Evolutionary conservation across 2,797 vertebrate genomes (phyloP).

Genomic region (Phalloptychus januarius): DNA sequence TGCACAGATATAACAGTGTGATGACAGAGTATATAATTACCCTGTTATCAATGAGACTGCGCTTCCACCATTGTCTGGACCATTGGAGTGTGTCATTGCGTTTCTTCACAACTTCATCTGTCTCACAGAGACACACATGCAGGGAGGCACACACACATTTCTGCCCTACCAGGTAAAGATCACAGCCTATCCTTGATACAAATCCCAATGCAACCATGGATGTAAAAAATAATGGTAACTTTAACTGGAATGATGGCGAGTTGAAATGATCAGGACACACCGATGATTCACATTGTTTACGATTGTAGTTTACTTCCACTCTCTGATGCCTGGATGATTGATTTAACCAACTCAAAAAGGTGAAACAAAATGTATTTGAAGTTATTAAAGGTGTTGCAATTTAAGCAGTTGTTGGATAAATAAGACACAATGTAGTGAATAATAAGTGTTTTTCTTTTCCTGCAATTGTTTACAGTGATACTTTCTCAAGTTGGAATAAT

Average conservation of each 20-base stretch:
- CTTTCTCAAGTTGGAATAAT: neutral
- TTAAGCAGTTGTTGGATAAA: neutral
- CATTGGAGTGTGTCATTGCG: slow-evolving; percentile 77
- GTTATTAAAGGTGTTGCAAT: neutral
- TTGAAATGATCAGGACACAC: neutral
- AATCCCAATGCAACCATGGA: slow-evolving; percentile 27
- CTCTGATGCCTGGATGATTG: neutral
- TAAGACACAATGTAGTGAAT: neutral
- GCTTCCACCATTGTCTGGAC: slow-evolving; percentile 71
- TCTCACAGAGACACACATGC: slow-evolving; percentile 41
- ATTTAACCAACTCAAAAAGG: neutral
- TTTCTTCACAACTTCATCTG: slow-evolving; percentile 69
- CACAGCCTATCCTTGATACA: slow-evolving; percentile 33
- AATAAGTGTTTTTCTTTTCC: neutral
- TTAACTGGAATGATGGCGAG: neutral
- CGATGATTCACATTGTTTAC: neutral
- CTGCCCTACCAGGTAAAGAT: slow-evolving; percentile 24
- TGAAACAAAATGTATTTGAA: neutral
- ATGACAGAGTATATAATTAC: slow-evolving; percentile 78
- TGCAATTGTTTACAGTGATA: neutral
- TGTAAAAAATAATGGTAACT: slow-evolving; percentile 34
- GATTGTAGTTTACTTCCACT: neutral
- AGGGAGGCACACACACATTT: neutral
- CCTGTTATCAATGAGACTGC: slow-evolving; percentile 70
- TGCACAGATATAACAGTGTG: slow-evolving; percentile 57